A percentile compares a stretch with the other conserved stretches of the same genome.
These are phyloP conservation scores for Drosophila buzzatii DNA, from an alignment of 2,888 invertebrate species.

Conservation along the genomic window DNA sequence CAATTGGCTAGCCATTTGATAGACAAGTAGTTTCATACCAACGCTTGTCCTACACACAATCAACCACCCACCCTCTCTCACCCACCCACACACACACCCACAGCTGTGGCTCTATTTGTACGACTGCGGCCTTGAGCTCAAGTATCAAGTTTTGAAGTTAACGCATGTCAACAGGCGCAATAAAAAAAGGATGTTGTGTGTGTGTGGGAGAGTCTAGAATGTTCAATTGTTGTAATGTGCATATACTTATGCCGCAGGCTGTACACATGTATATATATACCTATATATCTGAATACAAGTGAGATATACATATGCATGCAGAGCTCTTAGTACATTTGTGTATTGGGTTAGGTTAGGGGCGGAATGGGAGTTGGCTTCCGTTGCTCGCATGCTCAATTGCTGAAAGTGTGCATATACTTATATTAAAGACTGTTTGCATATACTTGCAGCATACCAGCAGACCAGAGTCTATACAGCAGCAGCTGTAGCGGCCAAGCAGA, in stretches of 20 bases:
- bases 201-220: slow-evolving; percentile 9
- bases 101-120: slow-evolving; percentile 1
- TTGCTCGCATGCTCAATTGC: not conserved
- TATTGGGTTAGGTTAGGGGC: not conserved
- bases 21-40: slow-evolving; percentile 8
- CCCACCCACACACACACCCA: not conserved
- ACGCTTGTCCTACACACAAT: slow-evolving; percentile 4
- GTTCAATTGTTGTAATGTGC: slow-evolving; percentile 23
- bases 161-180: slow-evolving; percentile 32
- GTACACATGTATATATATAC: not conserved
- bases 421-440: not conserved
- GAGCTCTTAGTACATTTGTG: not conserved
- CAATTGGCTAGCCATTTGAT: not conserved
- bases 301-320: not conserved
- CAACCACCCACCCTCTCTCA: slow-evolving; percentile 7
- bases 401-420: not conserved
- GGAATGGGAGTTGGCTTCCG: not conserved
- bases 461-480: no score
- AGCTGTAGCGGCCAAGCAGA: not conserved
- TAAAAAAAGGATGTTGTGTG: slow-evolving; percentile 28
- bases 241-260: slow-evolving; percentile 4
- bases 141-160: slow-evolving; percentile 49
- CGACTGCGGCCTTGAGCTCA: slow-evolving; percentile 47
- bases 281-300: no score
- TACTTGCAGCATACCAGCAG: not conserved